These are phyloP conservation scores for Lutraria lutraria DNA, from an alignment of 2,888 invertebrate species.

Conservation along the genomic window DNA sequence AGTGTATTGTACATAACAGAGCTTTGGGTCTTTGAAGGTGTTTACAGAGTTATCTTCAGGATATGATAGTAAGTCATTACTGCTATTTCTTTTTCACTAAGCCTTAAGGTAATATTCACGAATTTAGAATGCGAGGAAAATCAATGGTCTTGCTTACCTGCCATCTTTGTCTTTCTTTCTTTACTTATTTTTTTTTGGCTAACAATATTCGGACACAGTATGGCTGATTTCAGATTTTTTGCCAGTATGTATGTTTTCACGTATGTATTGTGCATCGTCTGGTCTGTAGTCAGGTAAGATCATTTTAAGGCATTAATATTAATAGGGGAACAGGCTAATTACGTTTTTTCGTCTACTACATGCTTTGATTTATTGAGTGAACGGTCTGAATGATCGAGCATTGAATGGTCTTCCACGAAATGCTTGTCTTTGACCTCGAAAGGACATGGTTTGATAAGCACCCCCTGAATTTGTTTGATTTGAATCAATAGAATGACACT, in stretches of 20 bases:
- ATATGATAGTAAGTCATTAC: slow-evolving; percentile 49
- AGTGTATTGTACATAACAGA: slow-evolving; percentile 29
- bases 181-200: slow-evolving; percentile 45
- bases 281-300: background rate
- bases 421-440: background rate
- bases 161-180: too few relatives aligned
- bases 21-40: slow-evolving; percentile 38
- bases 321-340: background rate
- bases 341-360: too few relatives aligned
- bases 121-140: background rate
- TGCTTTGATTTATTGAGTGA: too few relatives aligned
- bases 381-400: background rate
- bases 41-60: slow-evolving; percentile 45
- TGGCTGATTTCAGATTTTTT: too few relatives aligned
- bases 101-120: slow-evolving; percentile 38
- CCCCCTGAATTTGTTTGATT: background rate
- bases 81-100: slow-evolving; percentile 13
- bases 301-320: background rate
- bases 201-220: slow-evolving; percentile 28
- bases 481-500: background rate
- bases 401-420: background rate
- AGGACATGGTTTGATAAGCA: background rate
- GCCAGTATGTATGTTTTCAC: background rate
- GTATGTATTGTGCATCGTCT: slow-evolving; percentile 1
- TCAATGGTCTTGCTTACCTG: slow-evolving; percentile 44